These are phyloP conservation scores for Pterostichus madidus DNA, from an alignment of 2,888 invertebrate genomes.

Conservation along the genomic window DNA sequence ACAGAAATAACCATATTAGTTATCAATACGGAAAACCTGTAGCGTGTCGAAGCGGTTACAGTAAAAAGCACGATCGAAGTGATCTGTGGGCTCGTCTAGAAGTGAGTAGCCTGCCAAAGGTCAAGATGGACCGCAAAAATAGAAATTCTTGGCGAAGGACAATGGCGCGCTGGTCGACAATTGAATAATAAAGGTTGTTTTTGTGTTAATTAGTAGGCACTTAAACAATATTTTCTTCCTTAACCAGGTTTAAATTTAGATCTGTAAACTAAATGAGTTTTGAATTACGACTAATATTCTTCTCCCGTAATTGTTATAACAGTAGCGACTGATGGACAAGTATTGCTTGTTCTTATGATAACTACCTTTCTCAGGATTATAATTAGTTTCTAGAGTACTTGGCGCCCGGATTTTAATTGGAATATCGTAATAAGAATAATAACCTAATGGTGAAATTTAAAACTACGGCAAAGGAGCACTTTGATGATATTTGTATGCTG, in stretches of 20 bases:
- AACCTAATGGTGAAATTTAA: too few relatives aligned
- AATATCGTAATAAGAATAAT: too few relatives aligned
- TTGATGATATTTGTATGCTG: too few relatives aligned
- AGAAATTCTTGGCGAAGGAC: constrained; percentile 66
- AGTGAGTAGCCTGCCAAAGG: constrained; percentile 56
- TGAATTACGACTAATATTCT: background rate
- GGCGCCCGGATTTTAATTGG: too few relatives aligned
- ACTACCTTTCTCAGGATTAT: too few relatives aligned
- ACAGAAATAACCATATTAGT: constrained; percentile 23
- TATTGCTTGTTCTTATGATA: too few relatives aligned
- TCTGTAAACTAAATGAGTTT: background rate
- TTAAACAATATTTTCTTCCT: background rate
- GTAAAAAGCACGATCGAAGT: background rate
- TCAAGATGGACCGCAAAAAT: constrained; percentile 52
- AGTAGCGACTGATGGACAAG: too few relatives aligned
- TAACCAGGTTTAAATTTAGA: background rate
- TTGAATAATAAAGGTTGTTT: constrained; percentile 59
- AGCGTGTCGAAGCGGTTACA: background rate
- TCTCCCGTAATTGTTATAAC: background rate
- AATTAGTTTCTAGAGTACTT: too few relatives aligned
- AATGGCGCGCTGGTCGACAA: constrained; percentile 56
- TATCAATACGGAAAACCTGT: constrained; percentile 19
- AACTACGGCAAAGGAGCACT: too few relatives aligned
- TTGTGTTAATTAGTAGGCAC: constrained; percentile 2
- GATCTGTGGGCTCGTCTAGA: constrained; percentile 33